Evolutionary conservation across 2,888 invertebrate species (phyloP).

Genomic region (Caenorhabditis japonica): DNA sequence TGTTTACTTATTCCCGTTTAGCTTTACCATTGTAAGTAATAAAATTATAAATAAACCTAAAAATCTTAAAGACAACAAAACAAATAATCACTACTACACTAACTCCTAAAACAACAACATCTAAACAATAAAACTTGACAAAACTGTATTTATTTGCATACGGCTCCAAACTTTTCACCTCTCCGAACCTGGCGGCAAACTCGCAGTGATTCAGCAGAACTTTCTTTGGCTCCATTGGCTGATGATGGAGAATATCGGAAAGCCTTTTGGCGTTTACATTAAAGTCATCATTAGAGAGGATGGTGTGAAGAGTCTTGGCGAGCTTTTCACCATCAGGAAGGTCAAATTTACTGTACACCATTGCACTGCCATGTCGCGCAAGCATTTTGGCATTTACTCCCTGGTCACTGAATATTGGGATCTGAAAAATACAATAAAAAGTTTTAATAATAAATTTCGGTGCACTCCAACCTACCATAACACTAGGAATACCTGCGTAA

Average conservation of each 20-base stretch:
- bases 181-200: constrained; percentile 38
- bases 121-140: constrained; percentile 33
- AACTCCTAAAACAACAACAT: constrained; percentile 11
- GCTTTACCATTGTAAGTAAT: background rate
- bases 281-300: constrained; percentile 30
- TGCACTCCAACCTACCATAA: constrained; percentile 35
- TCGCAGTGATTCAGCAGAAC: constrained; percentile 30
- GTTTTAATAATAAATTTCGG: too few species aligned
- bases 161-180: constrained; percentile 32
- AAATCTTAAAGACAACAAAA: constrained; percentile 6
- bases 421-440: constrained; percentile 8
- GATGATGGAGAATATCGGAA: constrained; percentile 30
- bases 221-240: constrained; percentile 27
- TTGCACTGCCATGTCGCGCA: constrained; percentile 41
- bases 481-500: constrained; percentile 29
- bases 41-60: constrained; percentile 2
- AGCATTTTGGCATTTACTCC: constrained; percentile 35
- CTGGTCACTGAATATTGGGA: constrained; percentile 43
- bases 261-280: constrained; percentile 17
- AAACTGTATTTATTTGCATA: constrained; percentile 36
- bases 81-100: background rate
- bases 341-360: constrained; percentile 47
- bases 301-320: constrained; percentile 19
- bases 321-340: constrained; percentile 29
- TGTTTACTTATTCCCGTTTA: constrained; percentile 28